Percentiles rank a stretch among this genome's conserved stretches.
These are phyloP conservation scores for Coenonympha glycerion DNA, from an alignment of 2,888 invertebrate genomes.

Conservation along the genomic window DNA sequence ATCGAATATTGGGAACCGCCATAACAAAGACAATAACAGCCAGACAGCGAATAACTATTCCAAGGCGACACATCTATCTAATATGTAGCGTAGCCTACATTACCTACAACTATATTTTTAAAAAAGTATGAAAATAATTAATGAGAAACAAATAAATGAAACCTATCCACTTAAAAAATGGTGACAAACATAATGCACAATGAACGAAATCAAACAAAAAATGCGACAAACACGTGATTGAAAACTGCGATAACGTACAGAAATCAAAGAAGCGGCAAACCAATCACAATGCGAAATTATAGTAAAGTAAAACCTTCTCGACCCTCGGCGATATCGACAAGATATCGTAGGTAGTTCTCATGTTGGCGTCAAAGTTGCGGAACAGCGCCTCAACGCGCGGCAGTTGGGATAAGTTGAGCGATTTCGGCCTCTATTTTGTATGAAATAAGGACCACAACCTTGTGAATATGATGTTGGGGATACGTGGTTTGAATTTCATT, in stretches of 20 bases:
- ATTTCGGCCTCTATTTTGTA: constrained; percentile 62
- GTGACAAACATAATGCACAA: constrained; percentile 2
- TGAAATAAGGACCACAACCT: constrained; percentile 45
- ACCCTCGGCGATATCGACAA: constrained; percentile 61
- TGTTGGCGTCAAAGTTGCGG: constrained; percentile 59
- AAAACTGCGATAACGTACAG: constrained; percentile 10
- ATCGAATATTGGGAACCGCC: no score
- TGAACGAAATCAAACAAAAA: constrained; percentile 26
- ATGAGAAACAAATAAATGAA: no score
- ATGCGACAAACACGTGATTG: constrained; percentile 14
- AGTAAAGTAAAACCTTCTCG: constrained; percentile 56
- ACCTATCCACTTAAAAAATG: no score
- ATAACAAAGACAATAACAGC: no score
- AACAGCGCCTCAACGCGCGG: constrained; percentile 65
- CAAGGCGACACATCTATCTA: no score
- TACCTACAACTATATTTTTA: no score
- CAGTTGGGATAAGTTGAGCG: constrained; percentile 70
- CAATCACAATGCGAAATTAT: constrained; percentile 27
- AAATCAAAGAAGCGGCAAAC: constrained; percentile 14
- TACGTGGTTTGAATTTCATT: constrained; percentile 6
- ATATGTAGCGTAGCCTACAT: no score
- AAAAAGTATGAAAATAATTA: no score
- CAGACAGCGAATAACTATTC: no score
- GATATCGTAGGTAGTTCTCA: constrained; percentile 62
- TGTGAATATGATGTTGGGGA: constrained; percentile 13